Evolutionary conservation across 2,888 invertebrate genomes (phyloP).

Genomic region (Ditula angustiorana): DNA sequence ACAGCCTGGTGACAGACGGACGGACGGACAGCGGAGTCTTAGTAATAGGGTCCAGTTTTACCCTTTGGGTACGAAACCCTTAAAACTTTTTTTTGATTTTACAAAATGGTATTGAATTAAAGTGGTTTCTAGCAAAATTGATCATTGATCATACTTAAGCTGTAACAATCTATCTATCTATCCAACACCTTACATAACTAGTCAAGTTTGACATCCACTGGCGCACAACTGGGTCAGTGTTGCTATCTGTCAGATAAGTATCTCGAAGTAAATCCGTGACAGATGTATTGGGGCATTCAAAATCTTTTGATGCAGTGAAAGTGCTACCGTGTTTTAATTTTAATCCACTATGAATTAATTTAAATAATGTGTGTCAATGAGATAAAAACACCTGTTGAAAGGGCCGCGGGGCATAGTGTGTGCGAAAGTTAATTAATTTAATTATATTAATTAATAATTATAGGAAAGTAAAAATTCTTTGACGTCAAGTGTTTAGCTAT

Average conservation of each 20-base stretch:
- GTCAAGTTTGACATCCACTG: constrained; percentile 44
- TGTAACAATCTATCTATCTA: too few relatives aligned
- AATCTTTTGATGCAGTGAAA: constrained; percentile 16
- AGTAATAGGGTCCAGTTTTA: too few relatives aligned
- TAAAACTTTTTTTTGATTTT: too few relatives aligned
- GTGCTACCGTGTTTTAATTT: constrained; percentile 10
- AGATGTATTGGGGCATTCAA: constrained; percentile 18
- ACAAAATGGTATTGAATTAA: too few relatives aligned
- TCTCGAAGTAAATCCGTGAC: constrained; percentile 41
- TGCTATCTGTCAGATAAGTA: constrained; percentile 48
- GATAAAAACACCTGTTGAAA: constrained; percentile 9
- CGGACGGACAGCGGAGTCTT: too few relatives aligned
- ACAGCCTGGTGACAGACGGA: too few relatives aligned
- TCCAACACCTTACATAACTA: not conserved
- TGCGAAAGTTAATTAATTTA: not conserved
- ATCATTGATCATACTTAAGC: too few relatives aligned
- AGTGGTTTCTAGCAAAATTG: too few relatives aligned
- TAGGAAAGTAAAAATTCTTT: not conserved
- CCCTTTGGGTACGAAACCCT: too few relatives aligned
- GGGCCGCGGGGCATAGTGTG: not conserved
- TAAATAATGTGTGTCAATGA: constrained; percentile 1
- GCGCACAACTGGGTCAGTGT: constrained; percentile 52
- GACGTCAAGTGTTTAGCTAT: too few relatives aligned
- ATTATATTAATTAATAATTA: not conserved
- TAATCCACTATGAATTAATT: constrained; percentile 12